Conservation (phyloP, 2,113 vertebrate species). For the Ceyx melanurus region DNA sequence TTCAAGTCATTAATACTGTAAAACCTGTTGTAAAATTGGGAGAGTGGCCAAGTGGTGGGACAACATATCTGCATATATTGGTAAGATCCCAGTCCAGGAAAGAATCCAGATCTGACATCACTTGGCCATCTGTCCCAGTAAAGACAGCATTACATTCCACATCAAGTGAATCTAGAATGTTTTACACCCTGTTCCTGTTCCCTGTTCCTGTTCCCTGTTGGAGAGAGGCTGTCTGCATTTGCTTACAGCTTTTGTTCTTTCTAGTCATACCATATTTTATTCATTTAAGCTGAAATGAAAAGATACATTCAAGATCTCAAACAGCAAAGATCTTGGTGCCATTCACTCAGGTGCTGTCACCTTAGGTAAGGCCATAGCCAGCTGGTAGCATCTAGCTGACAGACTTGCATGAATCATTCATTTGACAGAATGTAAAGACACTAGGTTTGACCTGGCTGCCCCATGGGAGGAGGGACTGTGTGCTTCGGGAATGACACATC, state of each 20-base stretch:
- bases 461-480: neutral
- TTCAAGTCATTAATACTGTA: neutral
- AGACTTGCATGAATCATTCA: neutral
- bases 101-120: neutral
- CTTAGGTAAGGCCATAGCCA: neutral
- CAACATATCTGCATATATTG: neutral
- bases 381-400: neutral
- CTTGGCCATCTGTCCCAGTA: neutral
- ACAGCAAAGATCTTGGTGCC: neutral
- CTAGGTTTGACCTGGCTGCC: neutral
- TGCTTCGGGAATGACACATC: neutral
- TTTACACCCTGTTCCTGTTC: neutral
- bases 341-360: accelerated
- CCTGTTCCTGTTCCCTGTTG: neutral
- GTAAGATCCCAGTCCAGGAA: neutral
- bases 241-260: neutral
- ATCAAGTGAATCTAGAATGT: neutral
- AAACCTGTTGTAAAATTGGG: neutral
- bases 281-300: neutral
- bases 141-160: neutral
- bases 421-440: neutral
- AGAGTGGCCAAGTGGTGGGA: neutral
- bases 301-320: neutral
- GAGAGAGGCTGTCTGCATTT: neutral
- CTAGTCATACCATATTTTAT: neutral